A percentile compares a stretch with the other conserved stretches of the same genome.
Evolutionary conservation across 2,113 vertebrate species (phyloP).

Genomic region (Silurus asotus): DNA sequence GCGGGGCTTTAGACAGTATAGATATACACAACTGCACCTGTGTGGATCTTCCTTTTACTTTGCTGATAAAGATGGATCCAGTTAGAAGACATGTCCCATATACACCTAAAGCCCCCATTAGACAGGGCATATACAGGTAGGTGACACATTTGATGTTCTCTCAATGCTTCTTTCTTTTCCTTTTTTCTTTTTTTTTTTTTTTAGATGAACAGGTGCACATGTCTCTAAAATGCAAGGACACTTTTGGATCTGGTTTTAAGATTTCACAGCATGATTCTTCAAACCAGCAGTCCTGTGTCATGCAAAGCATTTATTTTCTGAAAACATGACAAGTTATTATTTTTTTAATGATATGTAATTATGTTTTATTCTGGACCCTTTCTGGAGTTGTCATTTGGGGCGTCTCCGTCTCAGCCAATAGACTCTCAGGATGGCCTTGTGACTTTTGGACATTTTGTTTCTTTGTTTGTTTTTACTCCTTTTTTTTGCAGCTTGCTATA

Average conservation of each 20-base stretch:
- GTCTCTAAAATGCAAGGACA: not conserved
- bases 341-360: slow-evolving; percentile 11
- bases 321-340: not conserved
- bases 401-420: slow-evolving; percentile 18
- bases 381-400: not conserved
- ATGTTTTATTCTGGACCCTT: not conserved
- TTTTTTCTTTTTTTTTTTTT: not conserved
- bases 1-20: slow-evolving; percentile 40
- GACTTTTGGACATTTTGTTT: not conserved
- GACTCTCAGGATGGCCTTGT: not conserved
- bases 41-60: not conserved
- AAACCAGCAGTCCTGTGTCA: not conserved
- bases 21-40: not conserved
- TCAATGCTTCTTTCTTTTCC: not conserved
- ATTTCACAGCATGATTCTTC: not conserved
- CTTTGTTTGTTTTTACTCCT: not conserved
- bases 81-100: slow-evolving; percentile 60
- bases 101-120: slow-evolving; percentile 70
- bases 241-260: not conserved
- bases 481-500: too few species aligned
- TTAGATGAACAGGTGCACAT: not conserved
- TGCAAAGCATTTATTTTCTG: not conserved
- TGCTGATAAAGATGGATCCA: slow-evolving; percentile 59
- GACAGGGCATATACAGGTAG: slow-evolving; percentile 76
- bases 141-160: not conserved